These are phyloP conservation scores for Drosophila gunungcola DNA, from an alignment of 1,140 invertebrate genomes.

Conservation along the genomic window DNA sequence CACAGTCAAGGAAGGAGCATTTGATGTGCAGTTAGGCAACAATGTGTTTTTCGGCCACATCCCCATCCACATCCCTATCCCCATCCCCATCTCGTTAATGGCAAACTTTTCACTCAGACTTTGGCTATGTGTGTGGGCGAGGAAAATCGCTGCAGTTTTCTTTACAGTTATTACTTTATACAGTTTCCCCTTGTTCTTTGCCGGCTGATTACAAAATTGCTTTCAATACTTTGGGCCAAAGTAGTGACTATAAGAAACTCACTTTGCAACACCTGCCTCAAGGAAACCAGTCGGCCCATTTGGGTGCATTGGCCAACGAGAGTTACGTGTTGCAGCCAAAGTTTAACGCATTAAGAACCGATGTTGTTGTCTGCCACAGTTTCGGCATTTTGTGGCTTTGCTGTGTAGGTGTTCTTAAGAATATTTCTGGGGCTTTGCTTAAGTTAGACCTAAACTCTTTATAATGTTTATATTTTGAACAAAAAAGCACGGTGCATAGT, in stretches of 20 bases:
- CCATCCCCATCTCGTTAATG: slow-evolving; percentile 30
- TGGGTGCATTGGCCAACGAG: slow-evolving; percentile 65
- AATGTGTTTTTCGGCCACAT: slow-evolving; percentile 44
- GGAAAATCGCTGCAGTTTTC: slow-evolving; percentile 71
- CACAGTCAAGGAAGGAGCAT: slow-evolving; percentile 18
- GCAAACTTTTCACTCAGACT: slow-evolving; percentile 51
- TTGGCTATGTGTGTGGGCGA: slow-evolving; percentile 17
- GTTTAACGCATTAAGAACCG: slow-evolving; percentile 78
- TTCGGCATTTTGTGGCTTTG: slow-evolving; percentile 19
- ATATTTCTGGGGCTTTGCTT: slow-evolving; percentile 13
- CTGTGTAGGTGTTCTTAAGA: slow-evolving; percentile 26
- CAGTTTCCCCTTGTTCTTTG: slow-evolving; percentile 57
- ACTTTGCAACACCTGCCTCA: slow-evolving; percentile 62
- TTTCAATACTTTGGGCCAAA: slow-evolving; percentile 68
- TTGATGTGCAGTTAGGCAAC: slow-evolving; percentile 53
- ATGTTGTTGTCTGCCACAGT: slow-evolving; percentile 42
- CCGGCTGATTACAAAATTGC: slow-evolving; percentile 76
- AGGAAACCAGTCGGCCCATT: slow-evolving; percentile 25
- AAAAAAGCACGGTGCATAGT: background rate
- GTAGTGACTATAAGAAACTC: slow-evolving; percentile 54
- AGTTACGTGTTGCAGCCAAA: slow-evolving; percentile 78
- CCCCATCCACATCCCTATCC: slow-evolving; percentile 4
- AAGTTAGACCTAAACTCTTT: background rate
- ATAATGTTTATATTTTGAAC: background rate
- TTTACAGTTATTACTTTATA: slow-evolving; percentile 81